Evolutionary conservation across 2,888 invertebrate species (phyloP), one percentile per base, ranked within the genome.

Genomic region (Drosophila tanythrix): DNA sequence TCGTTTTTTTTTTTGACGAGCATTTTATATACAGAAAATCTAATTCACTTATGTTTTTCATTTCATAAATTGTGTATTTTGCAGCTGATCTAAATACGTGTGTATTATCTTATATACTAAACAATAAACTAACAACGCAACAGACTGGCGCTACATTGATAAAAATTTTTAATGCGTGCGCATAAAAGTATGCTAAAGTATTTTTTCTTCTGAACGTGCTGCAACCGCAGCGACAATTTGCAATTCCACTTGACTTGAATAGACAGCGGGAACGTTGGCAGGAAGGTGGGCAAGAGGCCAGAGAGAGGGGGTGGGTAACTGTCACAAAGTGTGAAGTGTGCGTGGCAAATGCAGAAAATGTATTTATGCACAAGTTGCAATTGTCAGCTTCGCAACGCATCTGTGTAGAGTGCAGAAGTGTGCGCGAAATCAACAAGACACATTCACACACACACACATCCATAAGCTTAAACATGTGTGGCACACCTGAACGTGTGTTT

Each of bases 361-460:
- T 85, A 89, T 89, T 89, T 88, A 90, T 89, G 90, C 90, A 82
- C 83, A 85, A 84, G 82, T 83, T 82, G 89, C 90, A 84, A 86
- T 90, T 88, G 90, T 89, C 88, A 82, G 74, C 70, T 75, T 59
- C 68, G 66, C 46, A 25, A 25, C 46, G 46, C 46, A 27, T 8
- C 27, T 15, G 56, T 61, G 70, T 63, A 78, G 75, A 86, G 76
- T 76, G 80, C 77, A 74, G 79, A 77, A 81, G 73, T 87, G 82
- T 78, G 76, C 70, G 78, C 68, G 70, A 82, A 83, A 83, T 85
- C 84, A 81, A 66, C 71, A 40, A 55, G 58, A 70, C 65, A 74
- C 40, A 76, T 67, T 56, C 72, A 58, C 63, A 48, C 60, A 63
- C 46, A 36, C 36, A 40, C n/a, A 36, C 40, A 50, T 59, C n/a